Conservation (phyloP, 1,140 invertebrate species). For the Lysiphlebus fabarum region DNA sequence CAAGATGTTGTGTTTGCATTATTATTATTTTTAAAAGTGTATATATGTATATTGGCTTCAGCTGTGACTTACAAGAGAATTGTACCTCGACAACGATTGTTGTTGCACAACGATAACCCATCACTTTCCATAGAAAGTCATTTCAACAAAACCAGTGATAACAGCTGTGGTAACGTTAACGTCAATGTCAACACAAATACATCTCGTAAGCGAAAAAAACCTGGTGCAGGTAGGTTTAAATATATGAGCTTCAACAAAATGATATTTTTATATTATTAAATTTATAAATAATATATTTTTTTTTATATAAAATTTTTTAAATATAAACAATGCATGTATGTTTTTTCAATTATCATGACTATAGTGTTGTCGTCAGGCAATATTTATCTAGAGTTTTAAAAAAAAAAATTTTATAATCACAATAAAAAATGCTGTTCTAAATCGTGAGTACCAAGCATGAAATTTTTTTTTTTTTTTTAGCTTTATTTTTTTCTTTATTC, state of each 20-base stretch:
- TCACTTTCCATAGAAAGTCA: slow-evolving; percentile 23
- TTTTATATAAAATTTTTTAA: slow-evolving; percentile 15
- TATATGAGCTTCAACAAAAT: slow-evolving; percentile 10
- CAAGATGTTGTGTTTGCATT: not conserved
- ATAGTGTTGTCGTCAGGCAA: slow-evolving; percentile 10
- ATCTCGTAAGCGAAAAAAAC: slow-evolving; percentile 73
- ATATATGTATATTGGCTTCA: slow-evolving; percentile 40
- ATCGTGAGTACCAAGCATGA: not conserved
- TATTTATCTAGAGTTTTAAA: not conserved
- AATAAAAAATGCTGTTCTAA: too few relatives aligned
- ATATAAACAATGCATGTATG: slow-evolving; percentile 20
- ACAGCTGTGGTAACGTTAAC: slow-evolving; percentile 22
- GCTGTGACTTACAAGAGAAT: slow-evolving; percentile 57
- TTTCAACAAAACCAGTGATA: slow-evolving; percentile 16
- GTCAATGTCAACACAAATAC: slow-evolving; percentile 43
- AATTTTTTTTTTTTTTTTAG: not conserved
- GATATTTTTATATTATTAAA: slow-evolving; percentile 3
- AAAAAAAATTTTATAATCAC: not conserved
- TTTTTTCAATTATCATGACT: slow-evolving; percentile 26
- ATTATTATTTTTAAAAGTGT: slow-evolving; percentile 14
- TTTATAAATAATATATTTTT: slow-evolving; percentile 12
- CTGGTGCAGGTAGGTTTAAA: slow-evolving; percentile 62
- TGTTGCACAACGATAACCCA: slow-evolving; percentile 34
- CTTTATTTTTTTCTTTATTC: not conserved
- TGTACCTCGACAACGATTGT: slow-evolving; percentile 43